Evolutionary conservation across 92 coral and sea anemone species (phyloP), one percentile per base, ranked within the genome.

Genomic region (Plumapathes pennacea): DNA sequence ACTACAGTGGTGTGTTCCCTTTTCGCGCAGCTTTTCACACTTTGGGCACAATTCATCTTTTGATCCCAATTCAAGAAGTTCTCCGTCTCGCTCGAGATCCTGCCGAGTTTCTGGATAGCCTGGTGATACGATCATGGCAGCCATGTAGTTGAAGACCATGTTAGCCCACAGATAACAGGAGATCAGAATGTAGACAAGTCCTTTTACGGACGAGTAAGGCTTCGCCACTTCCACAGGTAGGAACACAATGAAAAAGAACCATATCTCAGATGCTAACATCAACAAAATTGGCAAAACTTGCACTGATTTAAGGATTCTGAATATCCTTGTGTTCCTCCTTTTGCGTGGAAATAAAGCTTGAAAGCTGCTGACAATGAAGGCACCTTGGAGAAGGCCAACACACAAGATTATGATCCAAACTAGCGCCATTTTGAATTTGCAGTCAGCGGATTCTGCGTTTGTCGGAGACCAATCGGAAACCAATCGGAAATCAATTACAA

Each of bases 111-210:
- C 77, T 60, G 99, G 99, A 47, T 80, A 81, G 4, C 99, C 99
- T 20, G 99, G 99, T 0, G 87, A 79, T 25, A 71, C 55, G 11
- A 94, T 53, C 87, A 94, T 83, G 0, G 99, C 87, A 2, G 99
- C 97, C 15, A 94, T 68, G 60, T 89, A 94, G 78, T 94, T 94
- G 53, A 89, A 94, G 17, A 83, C 92, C 66, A 89, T 81, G 51
- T 94, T 94, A 1, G 89, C 40, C 99, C 99, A 94, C 17, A 94
- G 60, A 64, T 89, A 94, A 38, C 90, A 59, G 23, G 99, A 96
- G 31, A 70, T 60, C 45, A 67, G 25, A 44, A 85, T 66, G 46
- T 67, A 74, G 28, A 76, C 31, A 61, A 88, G 59, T 23, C 95
- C 96, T 81, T 85, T 71, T 5, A 78, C 45, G 11, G 97, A 82